These are phyloP conservation scores for Eptesicus fuscus DNA, from an alignment of 2,113 vertebrate genomes.

Conservation along the genomic window DNA sequence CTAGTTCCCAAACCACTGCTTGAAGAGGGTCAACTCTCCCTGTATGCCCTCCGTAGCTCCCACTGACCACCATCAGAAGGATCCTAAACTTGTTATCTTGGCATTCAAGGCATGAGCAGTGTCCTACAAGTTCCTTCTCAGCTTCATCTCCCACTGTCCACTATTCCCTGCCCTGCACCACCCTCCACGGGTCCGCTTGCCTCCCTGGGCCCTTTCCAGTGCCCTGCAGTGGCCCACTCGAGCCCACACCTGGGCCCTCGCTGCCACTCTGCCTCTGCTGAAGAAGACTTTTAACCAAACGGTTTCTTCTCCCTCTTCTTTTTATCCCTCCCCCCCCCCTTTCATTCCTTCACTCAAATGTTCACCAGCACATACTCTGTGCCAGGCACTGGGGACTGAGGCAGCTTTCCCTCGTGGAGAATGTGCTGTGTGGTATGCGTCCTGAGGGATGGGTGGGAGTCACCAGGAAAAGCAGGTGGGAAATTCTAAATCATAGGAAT, in stretches of 20 bases:
- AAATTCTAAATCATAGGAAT: not conserved
- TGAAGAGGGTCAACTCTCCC: not conserved
- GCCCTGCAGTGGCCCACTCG: not conserved
- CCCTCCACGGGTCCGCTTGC: not conserved
- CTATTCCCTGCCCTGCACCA: not conserved
- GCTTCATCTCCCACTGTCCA: not conserved
- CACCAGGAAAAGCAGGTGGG: not conserved
- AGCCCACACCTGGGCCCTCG: not conserved
- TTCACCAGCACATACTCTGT: not conserved
- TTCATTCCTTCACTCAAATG: not conserved
- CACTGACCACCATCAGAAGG: not conserved
- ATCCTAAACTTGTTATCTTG: not conserved
- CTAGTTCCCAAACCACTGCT: not conserved
- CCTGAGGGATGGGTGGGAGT: not conserved
- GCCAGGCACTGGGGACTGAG: too few relatives aligned
- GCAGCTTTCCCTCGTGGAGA: not conserved
- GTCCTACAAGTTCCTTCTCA: not conserved
- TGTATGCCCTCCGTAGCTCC: not conserved
- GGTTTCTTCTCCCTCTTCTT: not conserved
- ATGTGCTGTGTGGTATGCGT: not conserved
- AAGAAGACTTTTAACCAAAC: not conserved
- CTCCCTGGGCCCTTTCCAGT: not conserved
- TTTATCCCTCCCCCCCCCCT: not conserved
- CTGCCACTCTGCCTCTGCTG: not conserved
- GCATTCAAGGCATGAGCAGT: not conserved